These are phyloP conservation scores for Coturnix japonica DNA, from an alignment of 2,113 vertebrate genomes.

Conservation along the genomic window DNA sequence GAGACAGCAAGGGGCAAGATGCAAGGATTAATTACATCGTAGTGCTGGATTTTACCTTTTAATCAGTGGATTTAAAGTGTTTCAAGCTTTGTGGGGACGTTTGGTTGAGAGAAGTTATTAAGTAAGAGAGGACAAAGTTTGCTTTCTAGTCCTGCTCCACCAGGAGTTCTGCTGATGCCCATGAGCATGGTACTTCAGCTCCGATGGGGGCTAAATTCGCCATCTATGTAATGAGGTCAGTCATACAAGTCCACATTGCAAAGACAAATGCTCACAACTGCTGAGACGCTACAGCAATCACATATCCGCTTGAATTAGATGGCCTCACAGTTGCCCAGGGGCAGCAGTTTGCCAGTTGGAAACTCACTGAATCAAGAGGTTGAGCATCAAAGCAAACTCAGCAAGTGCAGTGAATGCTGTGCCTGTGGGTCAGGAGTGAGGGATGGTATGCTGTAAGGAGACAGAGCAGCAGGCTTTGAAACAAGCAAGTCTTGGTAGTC, in stretches of 20 bases:
- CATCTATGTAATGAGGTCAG: background rate
- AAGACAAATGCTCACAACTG: background rate
- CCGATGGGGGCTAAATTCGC: background rate
- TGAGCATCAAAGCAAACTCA: background rate
- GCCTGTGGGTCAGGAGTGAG: background rate
- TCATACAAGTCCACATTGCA: background rate
- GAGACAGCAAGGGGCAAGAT: background rate
- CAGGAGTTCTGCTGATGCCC: background rate
- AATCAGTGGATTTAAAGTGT: background rate
- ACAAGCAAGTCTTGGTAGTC: background rate
- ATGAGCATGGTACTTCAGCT: background rate
- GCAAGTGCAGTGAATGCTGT: background rate
- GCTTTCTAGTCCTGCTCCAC: background rate
- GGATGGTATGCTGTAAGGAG: background rate
- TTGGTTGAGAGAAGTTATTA: background rate
- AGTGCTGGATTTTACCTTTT: background rate
- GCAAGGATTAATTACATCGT: background rate
- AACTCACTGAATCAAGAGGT: background rate
- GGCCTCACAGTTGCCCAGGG: background rate
- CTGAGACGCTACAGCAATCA: background rate
- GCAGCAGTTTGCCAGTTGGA: slow-evolving; percentile 4
- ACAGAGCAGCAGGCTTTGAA: background rate
- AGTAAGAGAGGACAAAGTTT: background rate
- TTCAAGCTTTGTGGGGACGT: background rate
- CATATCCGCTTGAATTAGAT: background rate